These are phyloP conservation scores for Ferrisia virgata DNA, from an alignment of 2,888 invertebrate species.

Conservation along the genomic window DNA sequence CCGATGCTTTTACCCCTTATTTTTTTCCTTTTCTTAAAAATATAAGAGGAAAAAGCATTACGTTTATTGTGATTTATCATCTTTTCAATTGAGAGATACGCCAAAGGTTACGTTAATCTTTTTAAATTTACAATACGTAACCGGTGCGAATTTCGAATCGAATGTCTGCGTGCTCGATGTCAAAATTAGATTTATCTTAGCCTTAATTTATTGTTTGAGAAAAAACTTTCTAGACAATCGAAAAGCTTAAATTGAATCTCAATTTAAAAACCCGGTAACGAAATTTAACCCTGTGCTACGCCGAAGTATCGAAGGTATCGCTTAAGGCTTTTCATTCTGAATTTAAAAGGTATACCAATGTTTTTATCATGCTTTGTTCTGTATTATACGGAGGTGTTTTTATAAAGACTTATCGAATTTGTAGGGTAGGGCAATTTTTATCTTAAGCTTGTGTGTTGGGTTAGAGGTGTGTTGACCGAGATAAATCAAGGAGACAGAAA, in stretches of 20 bases:
- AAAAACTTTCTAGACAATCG: slow-evolving; percentile 14
- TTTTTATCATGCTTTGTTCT: not conserved
- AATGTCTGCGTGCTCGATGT: not conserved
- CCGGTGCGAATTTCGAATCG: not conserved
- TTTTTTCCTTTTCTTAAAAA: not conserved
- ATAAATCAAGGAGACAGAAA: too few species aligned
- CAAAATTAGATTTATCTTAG: not conserved
- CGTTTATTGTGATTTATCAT: not conserved
- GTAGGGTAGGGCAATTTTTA: too few species aligned
- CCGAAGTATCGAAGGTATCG: not conserved
- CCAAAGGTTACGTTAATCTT: slow-evolving; percentile 1
- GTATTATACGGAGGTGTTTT: too few species aligned
- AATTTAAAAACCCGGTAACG: not conserved
- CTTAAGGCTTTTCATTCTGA: not conserved
- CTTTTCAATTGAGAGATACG: not conserved
- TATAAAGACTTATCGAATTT: too few species aligned
- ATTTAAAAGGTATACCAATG: not conserved
- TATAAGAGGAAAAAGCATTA: not conserved
- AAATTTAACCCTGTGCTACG: not conserved
- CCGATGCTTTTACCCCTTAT: not conserved
- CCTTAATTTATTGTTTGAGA: not conserved
- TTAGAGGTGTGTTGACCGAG: too few species aligned
- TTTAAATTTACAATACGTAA: not conserved
- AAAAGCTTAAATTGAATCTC: not conserved
- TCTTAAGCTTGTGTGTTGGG: too few species aligned